Percentiles rank a stretch among this genome's conserved stretches.
phyloP scores from a whole-genome alignment of 2,888 invertebrate species.

The Gari tellinella region DNA sequence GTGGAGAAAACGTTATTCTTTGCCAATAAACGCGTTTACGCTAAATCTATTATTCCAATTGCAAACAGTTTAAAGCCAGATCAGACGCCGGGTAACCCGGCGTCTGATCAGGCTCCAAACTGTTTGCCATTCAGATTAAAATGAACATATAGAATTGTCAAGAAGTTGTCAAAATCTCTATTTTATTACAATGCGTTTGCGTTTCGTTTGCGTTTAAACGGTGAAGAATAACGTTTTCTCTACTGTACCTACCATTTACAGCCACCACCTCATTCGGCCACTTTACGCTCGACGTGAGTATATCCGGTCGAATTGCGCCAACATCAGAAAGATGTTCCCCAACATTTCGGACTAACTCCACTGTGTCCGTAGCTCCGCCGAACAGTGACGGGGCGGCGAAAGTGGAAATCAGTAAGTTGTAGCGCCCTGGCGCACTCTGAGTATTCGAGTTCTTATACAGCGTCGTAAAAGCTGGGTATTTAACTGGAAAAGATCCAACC shows the following conservation, averaged over 20 bases:
- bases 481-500: conserved; percentile 35
- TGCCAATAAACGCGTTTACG: no score
- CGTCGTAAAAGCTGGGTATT: conserved; percentile 44
- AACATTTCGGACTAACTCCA: conserved; percentile 48
- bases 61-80: no score
- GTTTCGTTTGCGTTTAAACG: no score
- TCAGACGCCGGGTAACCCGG: no score
- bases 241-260: conserved; percentile 55
- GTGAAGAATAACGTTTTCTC: no score
- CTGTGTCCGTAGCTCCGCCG: conserved; percentile 46
- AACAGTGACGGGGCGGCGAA: conserved; percentile 58
- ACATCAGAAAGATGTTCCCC: conserved; percentile 47
- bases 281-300: conserved; percentile 49
- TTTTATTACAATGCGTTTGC: no score
- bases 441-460: conserved; percentile 27
- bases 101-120: no score
- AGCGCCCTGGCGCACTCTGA: conserved; percentile 13
- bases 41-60: no score
- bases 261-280: conserved; percentile 65
- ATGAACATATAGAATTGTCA: no score
- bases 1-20: no score
- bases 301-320: conserved; percentile 41
- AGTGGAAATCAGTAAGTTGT: conserved; percentile 58
- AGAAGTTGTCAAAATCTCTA: no score
- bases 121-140: no score